Base-by-base conservation (phyloP, 2,888 invertebrate genomes). In the Macrophya alboannulata region DNA sequence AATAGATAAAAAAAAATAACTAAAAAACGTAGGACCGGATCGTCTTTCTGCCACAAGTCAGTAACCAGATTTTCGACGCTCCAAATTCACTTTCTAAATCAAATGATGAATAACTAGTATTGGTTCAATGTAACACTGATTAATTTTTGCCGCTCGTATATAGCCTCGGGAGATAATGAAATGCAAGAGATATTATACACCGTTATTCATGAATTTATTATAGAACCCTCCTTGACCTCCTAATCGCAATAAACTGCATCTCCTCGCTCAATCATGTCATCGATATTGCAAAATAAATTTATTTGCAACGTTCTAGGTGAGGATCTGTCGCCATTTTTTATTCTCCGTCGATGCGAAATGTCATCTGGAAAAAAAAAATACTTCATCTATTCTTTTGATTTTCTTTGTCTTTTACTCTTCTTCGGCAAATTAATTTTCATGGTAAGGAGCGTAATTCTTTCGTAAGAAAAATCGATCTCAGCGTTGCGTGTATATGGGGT, bases 51-150 rank as follows among this genome's bases (percentile, higher is more conserved):
- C 21, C 45, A 25, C 45, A 74, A 45, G 25, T 62, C 10, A 25
- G 25, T 25, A 62, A 62, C 43, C 45, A 15, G 17, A 43, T 71
- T 74, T 74, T 4, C 25, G 10, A 74, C 25, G 4, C 3, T n/a
- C 74, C 21, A 74, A 74, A 45, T 45, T 37, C 37, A 31, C 77
- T 77, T 77, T 77, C 77, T 77, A 77, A 77, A 77, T 77, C 25
- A 55, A 77, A 77, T 77, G 1, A 55, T 17, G 37, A 55, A 55
- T 51, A 15, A 77, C 55, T 40, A 37, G 51, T 37, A 51, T 51
- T 5, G 21, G 15, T 21, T 40, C n/a, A 21, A 17, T 72, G 45
- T 45, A 45, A 12, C 45, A 74, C 25, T 12, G 45, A n/a, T 4
- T 45, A 21, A 74, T 43, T 74, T 6, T 17, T 68, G 37, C 68